Percentiles rank a stretch among this genome's conserved stretches.
phyloP scores from a whole-genome alignment of 2,113 vertebrate genomes.

The Syrrhaptes paradoxus region DNA sequence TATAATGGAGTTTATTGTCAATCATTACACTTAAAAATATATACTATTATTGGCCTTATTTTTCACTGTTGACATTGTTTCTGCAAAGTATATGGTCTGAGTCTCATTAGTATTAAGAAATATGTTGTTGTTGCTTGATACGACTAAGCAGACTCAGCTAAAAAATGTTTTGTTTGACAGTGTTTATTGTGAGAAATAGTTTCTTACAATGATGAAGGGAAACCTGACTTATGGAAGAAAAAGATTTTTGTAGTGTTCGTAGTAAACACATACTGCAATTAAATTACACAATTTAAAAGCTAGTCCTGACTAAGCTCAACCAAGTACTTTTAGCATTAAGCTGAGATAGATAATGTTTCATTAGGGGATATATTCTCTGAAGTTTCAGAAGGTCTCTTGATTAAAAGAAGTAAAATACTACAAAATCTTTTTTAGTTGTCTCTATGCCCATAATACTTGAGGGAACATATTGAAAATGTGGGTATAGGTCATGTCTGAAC shows the following conservation, averaged over 20 bases:
- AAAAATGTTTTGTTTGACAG: background rate
- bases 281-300: background rate
- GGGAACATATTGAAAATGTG: background rate
- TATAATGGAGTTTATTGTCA: slow-evolving; percentile 48
- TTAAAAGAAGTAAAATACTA: background rate
- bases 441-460: background rate
- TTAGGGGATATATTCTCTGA: background rate
- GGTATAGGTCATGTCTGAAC: background rate
- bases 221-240: background rate
- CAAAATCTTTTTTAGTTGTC: background rate
- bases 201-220: background rate
- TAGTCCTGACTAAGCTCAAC: background rate
- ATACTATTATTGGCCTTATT: background rate
- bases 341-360: background rate
- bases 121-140: background rate
- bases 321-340: background rate
- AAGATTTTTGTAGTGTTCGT: background rate
- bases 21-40: slow-evolving; percentile 15
- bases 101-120: slow-evolving; percentile 8
- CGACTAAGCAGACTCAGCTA: background rate
- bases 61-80: background rate
- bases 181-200: background rate
- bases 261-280: background rate
- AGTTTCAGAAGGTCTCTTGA: background rate
- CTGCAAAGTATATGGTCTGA: background rate